Evolutionary conservation across 1,140 invertebrate species (phyloP), one percentile per base, ranked within the genome.

Genomic region (Zaprionus tsacasi): DNA sequence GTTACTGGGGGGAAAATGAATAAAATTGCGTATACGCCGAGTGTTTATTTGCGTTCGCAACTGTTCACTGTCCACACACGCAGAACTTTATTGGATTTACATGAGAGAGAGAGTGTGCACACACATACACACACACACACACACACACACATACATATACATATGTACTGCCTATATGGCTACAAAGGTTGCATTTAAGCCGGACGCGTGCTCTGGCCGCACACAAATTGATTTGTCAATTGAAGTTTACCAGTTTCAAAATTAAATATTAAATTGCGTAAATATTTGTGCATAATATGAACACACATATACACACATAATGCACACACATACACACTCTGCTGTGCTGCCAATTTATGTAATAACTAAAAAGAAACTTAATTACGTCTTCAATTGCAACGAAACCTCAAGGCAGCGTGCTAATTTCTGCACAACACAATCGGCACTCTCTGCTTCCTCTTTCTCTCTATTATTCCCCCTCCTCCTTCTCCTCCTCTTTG

Each of bases 161-260:
- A n/a, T 36, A 27, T 12, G 25, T 55, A 5, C 3, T 6, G n/a
- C 36, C 25, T 36, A 59, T 64, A 50, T 50, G 21, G 17, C 17
- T 8, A 12, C 45, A 50, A 17, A 45, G 40, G 45, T 50, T 50
- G 40, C 7, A 15, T 45, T 45, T 45, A 45, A 45, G 40, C 40
- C 15, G 40, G 40, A 15, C n/a, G 40, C 45, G 45, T 50, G 45
- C 11, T 50, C 10, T 1, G 21, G 45, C 45, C 45, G 15, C 17
- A 50, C 17, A 25, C 45, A 50, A 50, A 50, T 50, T 50, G 45
- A 50, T 25, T 45, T 50, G 45, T 50, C 45, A 50, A 50, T 25
- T 50, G 15, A 50, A 50, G 17, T 50, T 50, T 50, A 25, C 45
- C 21, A 17, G 45, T 50, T 50, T 50, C 11, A 25, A 17, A 50